Percentiles rank a stretch among this genome's conserved stretches.
These are phyloP conservation scores for Ceyx margarethae DNA, from an alignment of 2,113 vertebrate species.

Conservation along the genomic window DNA sequence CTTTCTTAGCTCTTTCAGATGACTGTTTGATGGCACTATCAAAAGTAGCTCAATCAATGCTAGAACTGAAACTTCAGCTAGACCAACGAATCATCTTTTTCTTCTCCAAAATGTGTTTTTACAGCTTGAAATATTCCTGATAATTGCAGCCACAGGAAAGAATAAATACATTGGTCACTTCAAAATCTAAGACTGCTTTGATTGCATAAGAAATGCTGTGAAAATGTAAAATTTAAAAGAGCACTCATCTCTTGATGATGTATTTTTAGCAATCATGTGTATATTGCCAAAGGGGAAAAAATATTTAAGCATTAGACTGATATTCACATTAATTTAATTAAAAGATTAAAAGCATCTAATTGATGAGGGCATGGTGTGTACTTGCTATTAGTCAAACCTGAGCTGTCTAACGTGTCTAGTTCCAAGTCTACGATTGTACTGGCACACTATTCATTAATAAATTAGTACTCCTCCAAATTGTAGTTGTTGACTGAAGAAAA, in stretches of 20 bases:
- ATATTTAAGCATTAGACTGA: not conserved
- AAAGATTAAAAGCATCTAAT: not conserved
- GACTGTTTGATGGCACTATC: not conserved
- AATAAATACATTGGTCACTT: not conserved
- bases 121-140: not conserved
- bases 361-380: not conserved
- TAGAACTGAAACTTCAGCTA: not conserved
- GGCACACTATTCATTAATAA: not conserved
- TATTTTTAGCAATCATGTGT: too few relatives aligned
- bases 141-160: not conserved
- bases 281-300: not conserved
- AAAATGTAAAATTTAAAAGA: not conserved
- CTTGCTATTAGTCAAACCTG: not conserved
- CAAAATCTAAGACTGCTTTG: not conserved
- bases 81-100: not conserved
- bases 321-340: not conserved
- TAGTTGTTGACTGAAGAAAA: not conserved
- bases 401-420: not conserved
- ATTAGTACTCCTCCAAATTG: not conserved
- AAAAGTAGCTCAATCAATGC: not conserved
- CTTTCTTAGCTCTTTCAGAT: not conserved
- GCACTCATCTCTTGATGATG: not conserved
- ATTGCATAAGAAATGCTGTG: not conserved
- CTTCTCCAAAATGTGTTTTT: not conserved
- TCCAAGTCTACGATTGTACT: not conserved